Conservation (phyloP, 2,888 invertebrate genomes). For the Ceriagrion tenellum region DNA sequence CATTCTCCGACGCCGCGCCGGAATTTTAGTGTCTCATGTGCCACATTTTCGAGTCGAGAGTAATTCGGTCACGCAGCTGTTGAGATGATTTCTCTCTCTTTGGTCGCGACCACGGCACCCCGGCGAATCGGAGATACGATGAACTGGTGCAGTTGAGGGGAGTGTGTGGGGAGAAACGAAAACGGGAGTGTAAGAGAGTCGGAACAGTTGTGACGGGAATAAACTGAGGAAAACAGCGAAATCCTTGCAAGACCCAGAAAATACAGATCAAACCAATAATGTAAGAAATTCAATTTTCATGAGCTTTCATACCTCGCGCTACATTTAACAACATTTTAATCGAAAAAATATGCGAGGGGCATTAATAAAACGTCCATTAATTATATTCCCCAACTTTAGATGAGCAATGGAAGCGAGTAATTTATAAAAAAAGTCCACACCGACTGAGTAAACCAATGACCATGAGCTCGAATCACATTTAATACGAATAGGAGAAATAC, state of each 20-base stretch:
- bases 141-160: neutral
- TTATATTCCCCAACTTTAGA: no score
- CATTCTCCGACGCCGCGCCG: conserved; percentile 38
- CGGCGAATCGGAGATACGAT: neutral
- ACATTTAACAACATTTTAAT: no score
- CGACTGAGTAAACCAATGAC: no score
- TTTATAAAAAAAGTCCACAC: no score
- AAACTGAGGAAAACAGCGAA: neutral
- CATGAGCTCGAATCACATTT: no score
- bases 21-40: conserved; percentile 56
- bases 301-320: no score
- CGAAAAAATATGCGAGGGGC: no score
- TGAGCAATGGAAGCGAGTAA: no score
- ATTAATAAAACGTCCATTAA: no score
- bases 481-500: no score
- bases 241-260: neutral
- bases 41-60: conserved; percentile 60
- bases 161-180: neutral
- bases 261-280: no score
- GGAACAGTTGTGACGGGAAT: neutral
- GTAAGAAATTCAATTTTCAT: no score
- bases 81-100: conserved; percentile 41
- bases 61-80: conserved; percentile 62
- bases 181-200: neutral
- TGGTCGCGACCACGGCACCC: neutral